phyloP scores from a whole-genome alignment of 2,113 vertebrate species.

The Chinchilla lanigera region DNA sequence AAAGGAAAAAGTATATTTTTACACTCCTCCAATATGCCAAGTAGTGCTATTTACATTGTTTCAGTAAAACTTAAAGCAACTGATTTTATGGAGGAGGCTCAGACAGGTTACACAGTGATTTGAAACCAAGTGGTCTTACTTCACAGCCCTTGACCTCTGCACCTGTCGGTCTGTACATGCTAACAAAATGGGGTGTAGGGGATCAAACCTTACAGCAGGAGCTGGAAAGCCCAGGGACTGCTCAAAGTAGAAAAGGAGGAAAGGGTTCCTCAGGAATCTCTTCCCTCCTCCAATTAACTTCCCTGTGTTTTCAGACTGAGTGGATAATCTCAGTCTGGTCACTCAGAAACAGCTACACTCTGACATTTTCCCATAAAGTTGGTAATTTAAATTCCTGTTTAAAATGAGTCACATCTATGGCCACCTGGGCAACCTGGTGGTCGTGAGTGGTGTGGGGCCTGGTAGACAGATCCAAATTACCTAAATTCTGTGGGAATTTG shows the following conservation, averaged over 20 bases:
- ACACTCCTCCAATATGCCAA: not conserved
- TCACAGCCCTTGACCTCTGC: not conserved
- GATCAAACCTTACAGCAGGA: not conserved
- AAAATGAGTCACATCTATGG: not conserved
- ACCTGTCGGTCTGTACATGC: not conserved
- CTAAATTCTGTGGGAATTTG: not conserved
- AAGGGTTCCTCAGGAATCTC: not conserved
- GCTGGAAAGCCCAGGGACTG: not conserved
- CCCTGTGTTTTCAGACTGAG: not conserved
- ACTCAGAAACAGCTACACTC: not conserved
- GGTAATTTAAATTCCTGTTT: not conserved
- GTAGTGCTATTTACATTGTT: not conserved
- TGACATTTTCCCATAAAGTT: conserved; percentile 19
- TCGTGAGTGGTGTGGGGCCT: not conserved
- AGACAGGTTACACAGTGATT: not conserved
- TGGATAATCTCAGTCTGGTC: not conserved
- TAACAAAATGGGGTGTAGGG: not conserved
- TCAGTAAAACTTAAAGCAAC: not conserved
- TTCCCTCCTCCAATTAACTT: not conserved
- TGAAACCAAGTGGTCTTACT: not conserved
- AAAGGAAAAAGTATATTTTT: not conserved
- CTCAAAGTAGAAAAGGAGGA: not conserved
- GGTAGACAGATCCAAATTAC: not conserved
- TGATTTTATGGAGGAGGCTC: not conserved
- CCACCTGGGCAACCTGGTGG: not conserved